phyloP scores from a whole-genome alignment of 2,113 vertebrate species.

The Micronycteris hirsuta region DNA sequence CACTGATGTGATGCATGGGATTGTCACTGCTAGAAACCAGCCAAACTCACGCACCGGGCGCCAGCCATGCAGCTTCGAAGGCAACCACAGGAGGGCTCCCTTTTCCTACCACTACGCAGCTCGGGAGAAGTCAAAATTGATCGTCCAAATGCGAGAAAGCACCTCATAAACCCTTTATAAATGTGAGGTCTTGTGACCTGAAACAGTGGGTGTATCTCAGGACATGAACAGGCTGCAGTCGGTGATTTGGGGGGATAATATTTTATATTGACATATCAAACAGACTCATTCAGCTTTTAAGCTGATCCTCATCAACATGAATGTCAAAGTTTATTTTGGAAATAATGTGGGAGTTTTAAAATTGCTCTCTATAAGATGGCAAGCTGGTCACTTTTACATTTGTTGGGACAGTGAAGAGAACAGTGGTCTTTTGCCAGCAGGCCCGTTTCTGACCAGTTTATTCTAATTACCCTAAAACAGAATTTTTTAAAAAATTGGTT shows the following conservation, averaged over 20 bases:
- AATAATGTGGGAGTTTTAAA: background rate
- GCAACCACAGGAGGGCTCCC: conserved; percentile 15
- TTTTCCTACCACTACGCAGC: background rate
- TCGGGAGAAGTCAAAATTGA: background rate
- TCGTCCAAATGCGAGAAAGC: background rate
- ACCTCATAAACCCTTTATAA: background rate
- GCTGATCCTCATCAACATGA: background rate
- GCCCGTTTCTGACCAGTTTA: background rate
- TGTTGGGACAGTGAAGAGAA: background rate
- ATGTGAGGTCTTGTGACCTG: background rate
- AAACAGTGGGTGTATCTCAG: background rate
- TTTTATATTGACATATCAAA: background rate
- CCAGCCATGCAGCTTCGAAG: background rate
- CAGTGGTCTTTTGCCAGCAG: background rate
- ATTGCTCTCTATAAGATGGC: background rate
- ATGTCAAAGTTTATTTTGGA: background rate
- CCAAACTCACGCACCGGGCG: background rate
- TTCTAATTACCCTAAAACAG: background rate
- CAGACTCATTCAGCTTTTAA: background rate
- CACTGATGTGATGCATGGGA: background rate
- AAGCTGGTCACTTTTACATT: background rate
- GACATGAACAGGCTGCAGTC: background rate
- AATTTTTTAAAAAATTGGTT: background rate
- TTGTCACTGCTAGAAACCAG: background rate
- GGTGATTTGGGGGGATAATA: background rate